phyloP scores from a whole-genome alignment of 2,888 invertebrate genomes.

The Aethes cnicana region DNA sequence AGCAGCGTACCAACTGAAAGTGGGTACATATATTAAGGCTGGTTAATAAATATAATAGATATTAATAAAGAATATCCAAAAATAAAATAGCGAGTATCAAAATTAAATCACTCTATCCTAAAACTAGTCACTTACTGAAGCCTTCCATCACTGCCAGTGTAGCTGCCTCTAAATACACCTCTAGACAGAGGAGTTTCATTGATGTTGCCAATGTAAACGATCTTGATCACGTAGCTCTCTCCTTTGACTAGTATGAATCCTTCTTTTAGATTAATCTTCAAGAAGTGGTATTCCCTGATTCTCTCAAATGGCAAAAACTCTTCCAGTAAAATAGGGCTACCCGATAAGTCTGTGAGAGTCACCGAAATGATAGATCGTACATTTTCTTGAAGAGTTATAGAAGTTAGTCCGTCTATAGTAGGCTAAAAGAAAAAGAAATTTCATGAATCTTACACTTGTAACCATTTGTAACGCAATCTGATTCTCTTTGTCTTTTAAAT shows the following conservation, averaged over 20 bases:
- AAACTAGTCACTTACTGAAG: constrained; percentile 57
- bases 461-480: too few species aligned
- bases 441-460: too few species aligned
- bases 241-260: constrained; percentile 49
- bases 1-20: constrained; percentile 87
- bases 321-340: constrained; percentile 42
- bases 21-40: not conserved
- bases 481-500: too few species aligned
- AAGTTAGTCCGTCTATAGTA: constrained; percentile 41
- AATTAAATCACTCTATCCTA: too few species aligned
- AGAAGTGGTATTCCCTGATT: constrained; percentile 54
- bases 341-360: constrained; percentile 41
- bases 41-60: not conserved
- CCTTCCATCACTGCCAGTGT: constrained; percentile 51
- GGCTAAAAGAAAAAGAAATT: constrained; percentile 49
- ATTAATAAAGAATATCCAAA: not conserved
- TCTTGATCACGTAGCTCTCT: constrained; percentile 48
- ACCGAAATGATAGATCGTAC: constrained; percentile 54
- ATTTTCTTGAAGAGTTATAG: constrained; percentile 65
- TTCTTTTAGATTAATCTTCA: constrained; percentile 57
- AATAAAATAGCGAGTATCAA: too few species aligned
- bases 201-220: constrained; percentile 66
- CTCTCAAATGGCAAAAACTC: constrained; percentile 47
- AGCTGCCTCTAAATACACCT: constrained; percentile 72
- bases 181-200: constrained; percentile 71